Evolutionary conservation across 2,888 invertebrate species (phyloP), one percentile per base, ranked within the genome.

Genomic region (Sclerodermus sp.): DNA sequence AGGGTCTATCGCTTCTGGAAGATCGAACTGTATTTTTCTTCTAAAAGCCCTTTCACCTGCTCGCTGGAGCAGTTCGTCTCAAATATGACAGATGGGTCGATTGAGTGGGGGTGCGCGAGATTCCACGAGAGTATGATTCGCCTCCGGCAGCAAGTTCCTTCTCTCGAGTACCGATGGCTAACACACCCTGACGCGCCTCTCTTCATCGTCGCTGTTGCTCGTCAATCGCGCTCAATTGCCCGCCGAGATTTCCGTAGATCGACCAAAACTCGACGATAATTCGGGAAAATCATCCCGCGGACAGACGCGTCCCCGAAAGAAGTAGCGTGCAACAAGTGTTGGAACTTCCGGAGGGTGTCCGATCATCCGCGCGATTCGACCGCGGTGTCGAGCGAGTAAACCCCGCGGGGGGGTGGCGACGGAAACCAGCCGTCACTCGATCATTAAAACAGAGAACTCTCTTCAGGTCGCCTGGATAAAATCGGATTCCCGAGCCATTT

Each of bases 401-500:
- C 10, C 9, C 6, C 17, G n/a, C 23, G 23, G 46, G 47, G 47
- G 42, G 45, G 45, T 47, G 44, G 43, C 46, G 51, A 47, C 42
- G 46, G 44, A 39, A 43, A 42, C 50, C 32, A 36, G 32, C 42
- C 44, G 42, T 47, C 45, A 45, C 51, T 55, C 34, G 45, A 51
- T 55, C 41, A 49, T n/a, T n/a, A n/a, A n/a, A n/a, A n/a, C n/a
- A n/a, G n/a, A n/a, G n/a, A n/a, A n/a, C n/a, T n/a, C n/a, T 18
- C 43, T 53, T 44, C 81, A 93, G 93, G 91, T 93, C 69, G 93
- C 93, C 68, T 93, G 93, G 93, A 91, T 93, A 78, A 93, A 93
- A 79, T 91, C 91, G 37, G 93, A 93, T 80, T 89, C 91, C 47
- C 91, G 92, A 79, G 91, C 91, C 62, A 93, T 93, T 72, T 83